Percentiles rank a stretch among this genome's conserved stretches.
These are phyloP conservation scores for Dryobota labecula DNA, from an alignment of 2,888 invertebrate genomes.

Conservation along the genomic window DNA sequence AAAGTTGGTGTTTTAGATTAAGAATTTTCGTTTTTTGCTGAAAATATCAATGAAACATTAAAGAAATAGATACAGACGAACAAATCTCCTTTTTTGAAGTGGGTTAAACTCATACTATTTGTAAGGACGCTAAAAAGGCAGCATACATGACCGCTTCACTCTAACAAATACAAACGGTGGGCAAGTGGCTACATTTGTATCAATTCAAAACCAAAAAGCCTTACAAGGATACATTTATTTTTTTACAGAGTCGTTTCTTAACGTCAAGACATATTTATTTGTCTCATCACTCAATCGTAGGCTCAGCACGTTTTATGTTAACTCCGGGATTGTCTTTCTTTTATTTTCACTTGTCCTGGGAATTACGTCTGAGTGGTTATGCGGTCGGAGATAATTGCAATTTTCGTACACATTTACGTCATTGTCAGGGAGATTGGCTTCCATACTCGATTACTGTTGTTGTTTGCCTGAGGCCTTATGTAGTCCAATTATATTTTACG, in stretches of 20 bases:
- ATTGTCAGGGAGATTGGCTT: constrained; percentile 38
- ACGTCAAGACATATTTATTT: constrained; percentile 60
- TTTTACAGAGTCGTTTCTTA: constrained; percentile 21
- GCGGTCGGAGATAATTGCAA: constrained; percentile 45
- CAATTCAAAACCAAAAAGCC: constrained; percentile 45
- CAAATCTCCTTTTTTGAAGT: too few species aligned
- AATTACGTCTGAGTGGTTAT: constrained; percentile 39
- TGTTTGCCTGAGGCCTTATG: constrained; percentile 10
- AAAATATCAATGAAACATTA: too few species aligned
- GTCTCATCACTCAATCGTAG: constrained; percentile 62
- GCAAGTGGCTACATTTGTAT: constrained; percentile 52
- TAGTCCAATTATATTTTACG: constrained; percentile 36
- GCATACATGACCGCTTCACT: neutral
- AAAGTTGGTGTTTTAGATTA: too few species aligned
- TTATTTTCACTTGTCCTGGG: constrained; percentile 36
- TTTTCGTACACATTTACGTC: constrained; percentile 41
- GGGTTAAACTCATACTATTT: too few species aligned
- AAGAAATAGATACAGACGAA: too few species aligned
- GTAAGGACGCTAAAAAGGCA: neutral
- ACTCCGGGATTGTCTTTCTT: constrained; percentile 40
- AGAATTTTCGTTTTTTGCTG: too few species aligned
- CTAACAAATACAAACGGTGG: constrained; percentile 35
- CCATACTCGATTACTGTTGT: constrained; percentile 9
- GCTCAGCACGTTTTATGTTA: constrained; percentile 39
- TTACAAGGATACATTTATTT: constrained; percentile 44